A percentile compares a stretch with the other conserved stretches of the same genome.
Conservation (phyloP, 2,113 vertebrate genomes). For the Mormoops blainvillei region DNA sequence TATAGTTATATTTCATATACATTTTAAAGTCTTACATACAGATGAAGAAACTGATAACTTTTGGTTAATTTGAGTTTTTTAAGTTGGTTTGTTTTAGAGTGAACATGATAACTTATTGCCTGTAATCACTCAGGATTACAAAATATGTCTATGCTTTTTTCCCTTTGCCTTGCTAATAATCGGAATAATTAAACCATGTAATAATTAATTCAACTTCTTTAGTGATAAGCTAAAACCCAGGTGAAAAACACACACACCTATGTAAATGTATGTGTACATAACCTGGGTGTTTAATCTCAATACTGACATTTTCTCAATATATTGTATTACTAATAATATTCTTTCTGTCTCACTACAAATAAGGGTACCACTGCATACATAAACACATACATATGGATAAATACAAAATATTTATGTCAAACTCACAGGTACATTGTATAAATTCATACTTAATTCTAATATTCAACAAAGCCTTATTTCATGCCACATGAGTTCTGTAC, state of each 20-base stretch:
- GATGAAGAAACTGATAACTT: not conserved
- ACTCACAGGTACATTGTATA: not conserved
- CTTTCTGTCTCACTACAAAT: not conserved
- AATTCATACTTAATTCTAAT: not conserved
- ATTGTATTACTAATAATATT: not conserved
- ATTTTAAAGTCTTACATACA: not conserved
- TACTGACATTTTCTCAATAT: not conserved
- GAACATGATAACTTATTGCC: not conserved
- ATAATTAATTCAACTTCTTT: not conserved
- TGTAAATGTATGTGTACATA: too few species aligned
- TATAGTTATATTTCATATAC: too few species aligned
- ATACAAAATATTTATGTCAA: not conserved
- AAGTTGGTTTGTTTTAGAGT: not conserved
- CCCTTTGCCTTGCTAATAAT: not conserved
- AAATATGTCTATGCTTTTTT: not conserved
- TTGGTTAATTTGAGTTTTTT: not conserved
- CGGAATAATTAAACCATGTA: not conserved
- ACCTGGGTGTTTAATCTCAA: not conserved
- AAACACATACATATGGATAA: not conserved
- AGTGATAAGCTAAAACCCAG: not conserved
- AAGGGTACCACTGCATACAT: not conserved
- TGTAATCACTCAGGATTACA: not conserved
- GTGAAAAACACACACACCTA: not conserved
- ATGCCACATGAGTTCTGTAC: not conserved
- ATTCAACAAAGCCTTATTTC: conserved; percentile 13